Evolutionary conservation across 2,888 invertebrate genomes (phyloP).

Genomic region (Pteria penguin): DNA sequence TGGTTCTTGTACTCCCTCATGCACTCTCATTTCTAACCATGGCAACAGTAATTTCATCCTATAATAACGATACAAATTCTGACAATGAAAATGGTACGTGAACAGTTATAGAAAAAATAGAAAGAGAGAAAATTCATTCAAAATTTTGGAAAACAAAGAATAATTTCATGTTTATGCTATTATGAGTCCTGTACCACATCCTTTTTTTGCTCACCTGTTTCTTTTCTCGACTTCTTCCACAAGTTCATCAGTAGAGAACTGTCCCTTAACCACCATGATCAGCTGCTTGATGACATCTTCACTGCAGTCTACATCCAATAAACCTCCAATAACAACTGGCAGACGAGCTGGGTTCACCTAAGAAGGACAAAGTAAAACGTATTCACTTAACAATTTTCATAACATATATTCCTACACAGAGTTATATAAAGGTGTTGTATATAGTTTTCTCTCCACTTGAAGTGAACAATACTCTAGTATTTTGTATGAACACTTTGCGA

Average conservation of each 20-base stretch:
- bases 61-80: background rate
- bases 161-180: too few species aligned
- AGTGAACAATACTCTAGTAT: background rate
- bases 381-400: too few species aligned
- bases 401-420: too few species aligned
- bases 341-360: conserved; percentile 97
- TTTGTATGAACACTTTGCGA: background rate
- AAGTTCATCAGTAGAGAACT: conserved; percentile 99
- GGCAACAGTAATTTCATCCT: conserved; percentile 95
- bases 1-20: conserved; percentile 97
- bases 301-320: conserved; percentile 98
- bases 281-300: conserved; percentile 99
- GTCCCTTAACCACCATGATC: conserved; percentile 94
- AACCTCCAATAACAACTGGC: conserved; percentile 98
- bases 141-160: too few species aligned
- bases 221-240: conserved; percentile 91
- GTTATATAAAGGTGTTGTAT: background rate
- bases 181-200: too few species aligned
- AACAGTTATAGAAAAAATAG: background rate
- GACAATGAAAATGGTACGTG: background rate
- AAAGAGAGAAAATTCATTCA: too few species aligned
- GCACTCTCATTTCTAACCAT: conserved; percentile 98
- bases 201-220: conserved; percentile 79
- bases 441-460: background rate
- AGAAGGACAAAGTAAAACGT: background rate